A percentile compares a stretch with the other conserved stretches of the same genome.
These are phyloP conservation scores for Magallana nippona DNA, from an alignment of 2,888 invertebrate genomes.

Conservation along the genomic window DNA sequence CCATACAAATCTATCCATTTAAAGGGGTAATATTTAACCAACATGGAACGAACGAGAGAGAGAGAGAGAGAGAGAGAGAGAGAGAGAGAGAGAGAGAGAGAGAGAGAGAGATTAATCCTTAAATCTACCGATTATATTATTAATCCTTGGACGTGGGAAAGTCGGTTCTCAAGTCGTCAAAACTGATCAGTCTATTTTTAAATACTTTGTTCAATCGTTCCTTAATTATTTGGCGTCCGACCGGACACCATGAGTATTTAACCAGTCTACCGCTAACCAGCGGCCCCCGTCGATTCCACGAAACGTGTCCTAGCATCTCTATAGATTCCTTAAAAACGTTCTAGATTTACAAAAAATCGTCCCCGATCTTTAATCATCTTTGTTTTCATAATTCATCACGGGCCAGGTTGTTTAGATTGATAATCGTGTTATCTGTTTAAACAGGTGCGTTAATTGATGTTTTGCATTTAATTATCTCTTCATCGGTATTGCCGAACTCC, in stretches of 20 bases:
- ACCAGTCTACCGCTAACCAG: too few species aligned
- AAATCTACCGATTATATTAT: slow-evolving; percentile 11
- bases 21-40: slow-evolving; percentile 15
- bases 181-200: slow-evolving; percentile 3
- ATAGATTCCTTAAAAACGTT: too few species aligned
- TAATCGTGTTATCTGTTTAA: slow-evolving; percentile 10
- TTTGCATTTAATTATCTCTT: slow-evolving; percentile 23
- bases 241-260: neutral
- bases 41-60: too few species aligned
- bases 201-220: neutral
- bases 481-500: neutral
- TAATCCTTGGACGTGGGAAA: slow-evolving; percentile 29
- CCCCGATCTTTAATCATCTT: slow-evolving; percentile 11
- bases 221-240: neutral
- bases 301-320: too few species aligned
- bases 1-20: slow-evolving; percentile 11
- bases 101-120: slow-evolving; percentile 1
- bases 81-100: too few species aligned
- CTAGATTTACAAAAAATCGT: neutral
- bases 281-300: too few species aligned
- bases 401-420: slow-evolving; percentile 10
- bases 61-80: too few species aligned
- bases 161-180: slow-evolving; percentile 11
- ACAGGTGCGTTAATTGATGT: slow-evolving; percentile 10
- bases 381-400: slow-evolving; percentile 33